These are phyloP conservation scores for Napeogenes sylphis DNA, from an alignment of 2,888 invertebrate genomes.

Conservation along the genomic window DNA sequence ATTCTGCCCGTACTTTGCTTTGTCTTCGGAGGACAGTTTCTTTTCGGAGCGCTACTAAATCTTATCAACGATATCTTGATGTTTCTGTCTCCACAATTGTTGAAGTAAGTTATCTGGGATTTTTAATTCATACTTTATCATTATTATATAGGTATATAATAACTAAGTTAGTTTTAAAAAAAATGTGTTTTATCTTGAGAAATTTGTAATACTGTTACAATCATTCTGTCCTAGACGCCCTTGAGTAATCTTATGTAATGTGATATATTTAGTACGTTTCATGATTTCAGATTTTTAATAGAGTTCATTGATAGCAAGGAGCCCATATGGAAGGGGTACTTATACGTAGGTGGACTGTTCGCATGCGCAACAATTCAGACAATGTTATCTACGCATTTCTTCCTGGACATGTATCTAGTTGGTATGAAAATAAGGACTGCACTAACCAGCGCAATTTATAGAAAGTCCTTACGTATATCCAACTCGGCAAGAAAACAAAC, in stretches of 20 bases:
- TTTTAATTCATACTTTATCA: too few relatives aligned
- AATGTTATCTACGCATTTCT: conserved; percentile 91
- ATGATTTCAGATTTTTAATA: conserved; percentile 81
- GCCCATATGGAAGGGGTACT: conserved; percentile 90
- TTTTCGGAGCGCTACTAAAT: conserved; percentile 91
- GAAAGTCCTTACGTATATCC: conserved; percentile 89
- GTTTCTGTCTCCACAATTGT: conserved; percentile 93
- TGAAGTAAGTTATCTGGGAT: conserved; percentile 79
- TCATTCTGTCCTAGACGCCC: too few relatives aligned
- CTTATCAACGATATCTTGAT: conserved; percentile 88
- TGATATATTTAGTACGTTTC: not conserved
- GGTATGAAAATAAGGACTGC: conserved; percentile 94
- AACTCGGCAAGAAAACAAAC: conserved; percentile 88
- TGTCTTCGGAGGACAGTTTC: conserved; percentile 91
- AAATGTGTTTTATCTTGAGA: too few relatives aligned
- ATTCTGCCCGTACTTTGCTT: conserved; percentile 89
- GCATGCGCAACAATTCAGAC: conserved; percentile 88
- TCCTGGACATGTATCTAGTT: conserved; percentile 92
- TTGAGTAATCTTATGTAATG: too few relatives aligned
- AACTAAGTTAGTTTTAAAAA: too few relatives aligned
- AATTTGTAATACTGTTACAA: too few relatives aligned
- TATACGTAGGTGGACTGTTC: conserved; percentile 87
- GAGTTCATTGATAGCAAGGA: conserved; percentile 80
- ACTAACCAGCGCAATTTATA: conserved; percentile 92
- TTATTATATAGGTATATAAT: too few relatives aligned